These are phyloP conservation scores for Pollenia labialis DNA, from an alignment of 2,888 invertebrate genomes.

Conservation along the genomic window DNA sequence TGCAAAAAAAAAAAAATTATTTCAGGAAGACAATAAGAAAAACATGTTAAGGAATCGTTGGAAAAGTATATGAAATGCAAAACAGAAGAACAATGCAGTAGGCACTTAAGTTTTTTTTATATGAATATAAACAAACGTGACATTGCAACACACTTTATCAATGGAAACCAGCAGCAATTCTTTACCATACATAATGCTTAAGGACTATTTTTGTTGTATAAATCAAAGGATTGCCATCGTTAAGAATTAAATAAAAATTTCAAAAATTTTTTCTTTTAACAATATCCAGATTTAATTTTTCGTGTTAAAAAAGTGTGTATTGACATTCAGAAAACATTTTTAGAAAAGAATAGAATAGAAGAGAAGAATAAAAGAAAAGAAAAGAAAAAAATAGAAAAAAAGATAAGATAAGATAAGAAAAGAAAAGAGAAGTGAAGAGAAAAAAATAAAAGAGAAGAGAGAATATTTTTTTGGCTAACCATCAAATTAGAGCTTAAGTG, in stretches of 20 bases:
- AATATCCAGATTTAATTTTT: not conserved
- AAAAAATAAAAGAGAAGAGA: too few relatives aligned
- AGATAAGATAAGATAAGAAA: too few relatives aligned
- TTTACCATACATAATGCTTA: not conserved
- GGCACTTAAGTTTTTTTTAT: conserved; percentile 41
- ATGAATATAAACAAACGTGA: conserved; percentile 54
- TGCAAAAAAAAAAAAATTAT: conserved; percentile 25
- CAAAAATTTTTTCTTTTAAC: not conserved
- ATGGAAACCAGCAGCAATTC: conserved; percentile 52
- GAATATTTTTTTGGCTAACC: too few relatives aligned
- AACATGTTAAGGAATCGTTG: not conserved
- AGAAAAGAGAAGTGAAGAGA: too few relatives aligned
- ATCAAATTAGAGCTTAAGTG: too few relatives aligned
- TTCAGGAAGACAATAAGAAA: conserved; percentile 25
- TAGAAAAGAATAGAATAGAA: too few relatives aligned
- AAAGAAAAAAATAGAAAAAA: too few relatives aligned
- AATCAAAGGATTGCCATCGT: conserved; percentile 13
- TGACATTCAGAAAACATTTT: too few relatives aligned
- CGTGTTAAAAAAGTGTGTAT: not conserved
- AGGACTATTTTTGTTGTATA: not conserved
- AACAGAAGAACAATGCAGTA: conserved; percentile 37
- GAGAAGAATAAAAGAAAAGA: too few relatives aligned
- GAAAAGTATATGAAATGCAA: not conserved
- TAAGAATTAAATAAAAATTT: not conserved
- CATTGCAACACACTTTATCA: conserved; percentile 58